These are phyloP conservation scores for Adineta ricciae DNA, from an alignment of 2,888 invertebrate species.

Conservation along the genomic window DNA sequence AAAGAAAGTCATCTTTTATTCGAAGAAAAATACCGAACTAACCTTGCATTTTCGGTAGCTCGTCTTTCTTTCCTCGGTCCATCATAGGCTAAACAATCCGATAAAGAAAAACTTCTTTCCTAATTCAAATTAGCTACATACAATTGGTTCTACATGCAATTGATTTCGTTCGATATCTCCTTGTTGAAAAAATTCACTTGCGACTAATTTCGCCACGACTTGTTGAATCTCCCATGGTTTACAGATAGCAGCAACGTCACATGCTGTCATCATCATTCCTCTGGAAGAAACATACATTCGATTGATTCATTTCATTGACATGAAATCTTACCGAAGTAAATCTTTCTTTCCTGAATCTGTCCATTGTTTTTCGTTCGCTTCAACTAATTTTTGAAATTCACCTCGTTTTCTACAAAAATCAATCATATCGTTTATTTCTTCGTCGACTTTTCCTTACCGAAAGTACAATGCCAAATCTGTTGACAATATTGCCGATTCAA, in stretches of 20 bases:
- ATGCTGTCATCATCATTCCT: constrained; percentile 49
- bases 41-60: constrained; percentile 81
- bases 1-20: background rate
- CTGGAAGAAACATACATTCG: constrained; percentile 19
- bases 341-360: constrained; percentile 59
- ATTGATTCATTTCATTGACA: too few species aligned
- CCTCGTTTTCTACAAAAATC: constrained; percentile 65
- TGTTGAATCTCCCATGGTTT: constrained; percentile 49
- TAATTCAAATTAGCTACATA: constrained; percentile 59
- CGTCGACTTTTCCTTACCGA: constrained; percentile 20
- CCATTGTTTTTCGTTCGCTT: constrained; percentile 58
- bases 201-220: constrained; percentile 38
- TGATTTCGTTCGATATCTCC: constrained; percentile 33
- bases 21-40: background rate
- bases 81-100: constrained; percentile 62
- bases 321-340: constrained; percentile 15
- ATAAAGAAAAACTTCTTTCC: background rate
- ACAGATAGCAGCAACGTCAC: constrained; percentile 48
- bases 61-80: constrained; percentile 83
- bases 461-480: constrained; percentile 34
- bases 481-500: constrained; percentile 33
- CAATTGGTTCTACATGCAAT: constrained; percentile 33
- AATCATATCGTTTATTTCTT: background rate
- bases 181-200: constrained; percentile 34
- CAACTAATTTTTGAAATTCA: constrained; percentile 66